Evolutionary conservation across 2,888 invertebrate species (phyloP), one percentile per base, ranked within the genome.

Genomic region (Caenorhabditis doughertyi): DNA sequence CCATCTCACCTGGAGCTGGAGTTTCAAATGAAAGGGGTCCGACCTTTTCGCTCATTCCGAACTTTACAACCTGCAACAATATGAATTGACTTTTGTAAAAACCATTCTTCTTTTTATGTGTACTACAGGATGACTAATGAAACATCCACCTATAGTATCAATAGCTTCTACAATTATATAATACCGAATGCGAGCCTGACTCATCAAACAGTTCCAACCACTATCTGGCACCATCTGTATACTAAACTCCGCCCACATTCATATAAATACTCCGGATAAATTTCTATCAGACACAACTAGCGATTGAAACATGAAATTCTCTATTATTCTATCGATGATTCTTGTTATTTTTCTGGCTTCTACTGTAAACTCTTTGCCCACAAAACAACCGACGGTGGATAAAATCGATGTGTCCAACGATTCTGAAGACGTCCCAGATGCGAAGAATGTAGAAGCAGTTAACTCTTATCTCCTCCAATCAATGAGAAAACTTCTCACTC

Each of bases 11-110:
- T 0, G 95, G 95, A 89, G 96, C 95, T 0, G 97, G 96, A 94
- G 96, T 95, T 92, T 98, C 96, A 91, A 98, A 99, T 60, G 98
- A 98, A 0, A 99, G 95, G 91, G 98, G 96, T 0, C 99, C 99
- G 0, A 99, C 95, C 93, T 96, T 97, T 27, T 96, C 94, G 91
- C 97, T 99, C 98, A 99, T 99, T 84, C 99, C 99, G 92, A 95
- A 98, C 90, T 97, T 96, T 0, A 96, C 97, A 65, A 99, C 95
- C 94, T 94, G 91, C 13, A 91, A 55, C 13, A 18, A 65, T 0
- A n/a, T 27, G 32, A 70, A 64, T 8, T n/a, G n/a, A n/a, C n/a
- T n/a, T n/a, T 21, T 39, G 21, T 9, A 39, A 39, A 21, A 55
- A 67, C 32, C 49, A 21, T 35, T 23, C 0, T 16, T n/a, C 13